phyloP scores from a whole-genome alignment of 2,113 vertebrate species.

The Lophius piscatorius region DNA sequence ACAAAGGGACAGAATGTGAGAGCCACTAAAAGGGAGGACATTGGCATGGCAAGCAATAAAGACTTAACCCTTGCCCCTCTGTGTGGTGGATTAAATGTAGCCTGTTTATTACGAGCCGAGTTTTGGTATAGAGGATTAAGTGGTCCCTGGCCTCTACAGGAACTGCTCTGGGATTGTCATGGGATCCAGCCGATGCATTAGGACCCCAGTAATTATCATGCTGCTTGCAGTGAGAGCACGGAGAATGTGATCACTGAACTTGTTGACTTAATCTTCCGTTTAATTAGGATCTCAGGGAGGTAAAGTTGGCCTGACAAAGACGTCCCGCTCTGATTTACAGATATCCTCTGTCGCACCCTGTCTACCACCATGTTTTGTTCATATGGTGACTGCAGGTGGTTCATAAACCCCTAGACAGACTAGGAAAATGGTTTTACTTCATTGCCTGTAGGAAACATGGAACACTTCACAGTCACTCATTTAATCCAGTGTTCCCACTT shows the following conservation, averaged over 20 bases:
- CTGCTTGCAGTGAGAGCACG: constrained; percentile 26
- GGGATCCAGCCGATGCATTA: constrained; percentile 38
- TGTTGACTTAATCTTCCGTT: constrained; percentile 29
- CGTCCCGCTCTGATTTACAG: constrained; percentile 13
- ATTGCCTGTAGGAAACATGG: neutral
- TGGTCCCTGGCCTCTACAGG: constrained; percentile 49
- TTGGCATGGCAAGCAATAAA: constrained; percentile 35
- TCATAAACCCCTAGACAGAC: constrained; percentile 6
- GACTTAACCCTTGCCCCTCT: constrained; percentile 57
- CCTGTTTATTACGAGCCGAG: constrained; percentile 52
- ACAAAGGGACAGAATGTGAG: constrained; percentile 30
- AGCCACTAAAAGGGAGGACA: constrained; percentile 33
- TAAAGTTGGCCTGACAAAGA: constrained; percentile 12
- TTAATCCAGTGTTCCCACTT: too few relatives aligned
- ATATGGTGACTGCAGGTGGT: constrained; percentile 26
- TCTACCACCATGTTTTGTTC: constrained; percentile 11
- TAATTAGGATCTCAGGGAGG: constrained; percentile 39
- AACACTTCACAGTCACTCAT: too few relatives aligned
- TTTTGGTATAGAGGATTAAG: constrained; percentile 53
- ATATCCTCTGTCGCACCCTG: constrained; percentile 37
- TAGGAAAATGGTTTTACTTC: neutral
- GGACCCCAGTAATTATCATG: constrained; percentile 31
- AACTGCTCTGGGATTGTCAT: constrained; percentile 48
- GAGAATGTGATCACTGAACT: constrained; percentile 25
- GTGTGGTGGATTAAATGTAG: constrained; percentile 60